Percentiles rank a stretch among this genome's conserved stretches.
Evolutionary conservation across 2,113 vertebrate genomes (phyloP).

Genomic region (Eonycteris spelaea): DNA sequence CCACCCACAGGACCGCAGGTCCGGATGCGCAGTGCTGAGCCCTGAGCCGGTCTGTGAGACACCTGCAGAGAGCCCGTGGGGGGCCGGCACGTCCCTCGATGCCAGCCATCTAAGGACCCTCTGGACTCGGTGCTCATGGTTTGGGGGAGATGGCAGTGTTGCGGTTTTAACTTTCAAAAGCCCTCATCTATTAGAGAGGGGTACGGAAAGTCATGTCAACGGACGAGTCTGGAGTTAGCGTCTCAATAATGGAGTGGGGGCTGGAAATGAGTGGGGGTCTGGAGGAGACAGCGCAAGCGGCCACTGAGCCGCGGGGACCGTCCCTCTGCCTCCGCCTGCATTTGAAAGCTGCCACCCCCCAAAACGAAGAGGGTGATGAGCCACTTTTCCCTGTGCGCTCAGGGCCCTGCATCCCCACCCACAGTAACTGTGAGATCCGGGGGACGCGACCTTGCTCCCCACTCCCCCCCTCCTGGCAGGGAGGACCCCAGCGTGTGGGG

Average conservation of each 20-base stretch:
- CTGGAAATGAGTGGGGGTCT: not conserved
- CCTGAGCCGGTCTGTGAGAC: rapidly evolving
- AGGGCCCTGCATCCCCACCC: not conserved
- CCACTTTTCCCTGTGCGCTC: not conserved
- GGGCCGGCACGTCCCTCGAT: rapidly evolving
- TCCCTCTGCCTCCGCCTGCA: rapidly evolving
- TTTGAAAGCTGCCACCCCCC: not conserved
- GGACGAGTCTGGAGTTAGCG: rapidly evolving
- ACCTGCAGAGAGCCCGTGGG: rapidly evolving
- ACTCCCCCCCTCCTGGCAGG: not conserved
- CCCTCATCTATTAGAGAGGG: rapidly evolving
- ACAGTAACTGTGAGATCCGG: not conserved
- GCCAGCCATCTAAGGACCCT: rapidly evolving
- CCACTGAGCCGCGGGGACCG: rapidly evolving
- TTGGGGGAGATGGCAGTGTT: rapidly evolving
- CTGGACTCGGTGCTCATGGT: rapidly evolving
- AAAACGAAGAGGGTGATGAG: not conserved
- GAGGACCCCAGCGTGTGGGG: not conserved
- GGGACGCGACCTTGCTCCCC: not conserved
- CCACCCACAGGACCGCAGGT: too few relatives aligned
- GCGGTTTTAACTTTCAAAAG: rapidly evolving
- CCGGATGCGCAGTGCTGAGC: rapidly evolving
- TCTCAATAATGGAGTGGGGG: rapidly evolving
- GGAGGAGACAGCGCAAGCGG: not conserved
- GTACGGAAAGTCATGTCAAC: not conserved